Conservation (phyloP, 2,888 invertebrate species). For the Eulithis testata region DNA sequence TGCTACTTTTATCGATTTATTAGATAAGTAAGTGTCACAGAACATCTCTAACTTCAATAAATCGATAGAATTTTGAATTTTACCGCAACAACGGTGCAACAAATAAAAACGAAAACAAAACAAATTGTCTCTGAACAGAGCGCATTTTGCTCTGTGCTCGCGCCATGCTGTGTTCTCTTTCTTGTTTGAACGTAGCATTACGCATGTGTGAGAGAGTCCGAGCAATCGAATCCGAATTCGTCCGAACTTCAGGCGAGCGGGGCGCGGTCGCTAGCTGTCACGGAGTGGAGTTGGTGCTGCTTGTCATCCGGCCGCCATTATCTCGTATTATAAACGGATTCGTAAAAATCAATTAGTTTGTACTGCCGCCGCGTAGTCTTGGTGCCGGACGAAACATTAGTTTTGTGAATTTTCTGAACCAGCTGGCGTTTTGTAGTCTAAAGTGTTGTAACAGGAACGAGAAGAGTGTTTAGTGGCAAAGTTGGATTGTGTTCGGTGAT, state of each 20-base stretch:
- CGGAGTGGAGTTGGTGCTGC: slow-evolving; percentile 83
- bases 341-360: slow-evolving; percentile 79
- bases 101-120: slow-evolving; percentile 32
- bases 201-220: slow-evolving; percentile 82
- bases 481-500: slow-evolving; percentile 78
- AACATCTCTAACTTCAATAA: neutral
- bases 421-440: slow-evolving; percentile 48
- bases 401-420: slow-evolving; percentile 51
- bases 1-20: too few relatives aligned
- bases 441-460: slow-evolving; percentile 55
- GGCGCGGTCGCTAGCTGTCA: slow-evolving; percentile 84
- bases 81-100: slow-evolving; percentile 36
- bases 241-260: slow-evolving; percentile 84
- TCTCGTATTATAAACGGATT: slow-evolving; percentile 84
- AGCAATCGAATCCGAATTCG: slow-evolving; percentile 77
- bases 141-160: slow-evolving; percentile 46
- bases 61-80: slow-evolving; percentile 32
- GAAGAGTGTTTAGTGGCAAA: slow-evolving; percentile 70
- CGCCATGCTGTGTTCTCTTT: slow-evolving; percentile 60
- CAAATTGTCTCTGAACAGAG: slow-evolving; percentile 56
- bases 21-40: too few relatives aligned
- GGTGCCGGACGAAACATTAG: slow-evolving; percentile 62
- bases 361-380: slow-evolving; percentile 68
- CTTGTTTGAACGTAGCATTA: slow-evolving; percentile 65
- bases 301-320: slow-evolving; percentile 86